phyloP scores from a whole-genome alignment of 2,113 vertebrate species.

The Otis tarda region DNA sequence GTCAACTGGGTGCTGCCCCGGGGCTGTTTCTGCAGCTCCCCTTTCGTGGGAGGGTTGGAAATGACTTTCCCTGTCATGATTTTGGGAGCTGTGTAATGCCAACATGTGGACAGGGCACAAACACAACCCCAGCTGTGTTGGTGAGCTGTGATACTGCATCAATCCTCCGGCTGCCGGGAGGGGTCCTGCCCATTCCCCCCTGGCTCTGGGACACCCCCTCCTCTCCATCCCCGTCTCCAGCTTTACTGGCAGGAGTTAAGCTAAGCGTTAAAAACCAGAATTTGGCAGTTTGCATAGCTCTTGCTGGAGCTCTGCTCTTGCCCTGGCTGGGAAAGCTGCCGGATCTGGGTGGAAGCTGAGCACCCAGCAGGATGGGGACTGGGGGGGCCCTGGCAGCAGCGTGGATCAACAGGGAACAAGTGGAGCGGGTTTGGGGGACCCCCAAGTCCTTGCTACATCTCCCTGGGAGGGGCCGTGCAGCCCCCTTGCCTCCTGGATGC shows the following conservation, averaged over 20 bases:
- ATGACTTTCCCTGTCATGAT: rapidly evolving
- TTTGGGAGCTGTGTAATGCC: background rate
- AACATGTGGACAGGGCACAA: background rate
- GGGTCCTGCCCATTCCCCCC: background rate
- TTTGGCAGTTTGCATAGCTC: background rate
- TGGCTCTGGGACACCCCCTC: background rate
- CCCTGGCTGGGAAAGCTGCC: background rate
- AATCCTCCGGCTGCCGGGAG: rapidly evolving
- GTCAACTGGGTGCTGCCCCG: rapidly evolving
- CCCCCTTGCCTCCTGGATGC: no score
- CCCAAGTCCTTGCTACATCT: background rate
- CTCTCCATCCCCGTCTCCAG: background rate
- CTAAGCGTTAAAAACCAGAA: background rate
- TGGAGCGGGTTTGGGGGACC: background rate
- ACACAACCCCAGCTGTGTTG: background rate
- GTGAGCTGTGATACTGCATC: background rate
- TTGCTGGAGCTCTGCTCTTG: background rate
- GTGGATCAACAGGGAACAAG: background rate
- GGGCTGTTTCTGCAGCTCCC: background rate
- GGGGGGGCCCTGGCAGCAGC: background rate
- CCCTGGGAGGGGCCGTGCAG: background rate
- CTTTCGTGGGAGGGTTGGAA: background rate
- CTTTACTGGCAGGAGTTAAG: background rate
- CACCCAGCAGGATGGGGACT: rapidly evolving
- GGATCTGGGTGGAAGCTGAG: background rate